Evolutionary conservation across 2,797 vertebrate genomes (phyloP), one percentile per base, ranked within the genome.

Genomic region (Babyrousa celebensis): DNA sequence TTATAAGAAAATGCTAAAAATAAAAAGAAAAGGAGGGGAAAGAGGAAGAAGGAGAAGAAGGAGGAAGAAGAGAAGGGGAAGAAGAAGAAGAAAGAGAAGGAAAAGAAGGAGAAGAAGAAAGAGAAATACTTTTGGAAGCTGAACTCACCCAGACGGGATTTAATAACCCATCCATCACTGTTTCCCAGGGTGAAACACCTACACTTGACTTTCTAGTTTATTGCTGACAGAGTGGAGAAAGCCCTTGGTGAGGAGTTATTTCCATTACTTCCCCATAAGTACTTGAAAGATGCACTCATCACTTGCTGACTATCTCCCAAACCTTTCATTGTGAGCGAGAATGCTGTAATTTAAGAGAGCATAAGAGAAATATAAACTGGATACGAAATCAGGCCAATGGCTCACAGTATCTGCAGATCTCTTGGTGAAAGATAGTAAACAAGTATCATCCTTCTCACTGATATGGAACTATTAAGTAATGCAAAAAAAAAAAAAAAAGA

Each of bases 311-410:
- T 63, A 11, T 63, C 32, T 86, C 63, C 23, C 58, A 89, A 65
- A 65, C 4, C 32, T 70, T 77, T 90, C 18, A 48, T 62, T 25
- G 2, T 65, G 23, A 56, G 20, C 79, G 70, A 48, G 11, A 85
- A 56, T 70, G 68, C 62, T 72, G 2, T 25, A 25, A 52, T n/a
- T 56, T 62, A 85, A 72, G 6, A 85, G 48, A 93, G 79, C 32
- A 40, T n/a, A 85, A 77, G 65, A 75, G 82, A 95, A 89, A 58
- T 32, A 21, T 29, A 89, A 89, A 89, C 52, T 68, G 62, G 68
- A 67, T 83, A 18, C 68, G 29, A 23, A 87, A 43, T 63, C 52
- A 62, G 36, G 40, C 21, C 95, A 89, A 32, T 62, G 40, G 67
- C 71, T 94, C 67, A 67, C 43, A 67, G 58, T 54, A 32, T 75